phyloP scores from a whole-genome alignment of 1,140 invertebrate species.

The Branchinecta lynchi region DNA sequence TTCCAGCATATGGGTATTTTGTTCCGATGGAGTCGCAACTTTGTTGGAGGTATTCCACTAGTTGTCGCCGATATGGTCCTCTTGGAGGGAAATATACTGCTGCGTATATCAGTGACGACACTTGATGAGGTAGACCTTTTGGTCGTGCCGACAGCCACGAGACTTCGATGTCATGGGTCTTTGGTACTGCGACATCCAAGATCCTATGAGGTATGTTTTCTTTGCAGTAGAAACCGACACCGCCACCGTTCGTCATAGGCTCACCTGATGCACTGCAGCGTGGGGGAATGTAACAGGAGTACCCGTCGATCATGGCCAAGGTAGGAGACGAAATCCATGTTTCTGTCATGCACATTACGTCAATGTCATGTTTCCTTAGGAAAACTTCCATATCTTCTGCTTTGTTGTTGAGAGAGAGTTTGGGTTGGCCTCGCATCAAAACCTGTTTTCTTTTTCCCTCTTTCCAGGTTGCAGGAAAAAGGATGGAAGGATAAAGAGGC shows the following conservation, averaged over 20 bases:
- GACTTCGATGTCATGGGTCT: slow-evolving; percentile 5
- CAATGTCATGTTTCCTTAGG: slow-evolving; percentile 9
- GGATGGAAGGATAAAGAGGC: neutral
- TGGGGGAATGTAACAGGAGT: no score
- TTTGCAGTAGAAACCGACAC: no score
- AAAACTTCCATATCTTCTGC: slow-evolving; percentile 2
- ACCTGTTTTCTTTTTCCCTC: slow-evolving; percentile 1
- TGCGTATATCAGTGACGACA: slow-evolving; percentile 1
- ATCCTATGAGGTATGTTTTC: no score
- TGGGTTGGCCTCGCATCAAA: slow-evolving; percentile 8
- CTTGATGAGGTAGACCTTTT: neutral
- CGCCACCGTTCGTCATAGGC: no score
- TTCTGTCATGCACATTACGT: slow-evolving; percentile 2
- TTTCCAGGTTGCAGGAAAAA: no score
- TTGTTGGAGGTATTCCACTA: no score
- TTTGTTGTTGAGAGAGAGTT: slow-evolving; percentile 6
- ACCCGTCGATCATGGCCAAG: slow-evolving; percentile 8
- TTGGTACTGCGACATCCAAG: slow-evolving; percentile 8
- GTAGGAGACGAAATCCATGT: slow-evolving; percentile 4
- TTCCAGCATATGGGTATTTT: no score
- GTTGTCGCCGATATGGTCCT: slow-evolving; percentile 5
- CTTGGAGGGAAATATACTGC: slow-evolving; percentile 5
- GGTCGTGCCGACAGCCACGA: slow-evolving; percentile 4
- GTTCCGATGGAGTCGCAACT: no score
- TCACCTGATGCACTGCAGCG: no score